Conservation (phyloP, 2,888 invertebrate genomes). For the Acrobasis repandana region DNA sequence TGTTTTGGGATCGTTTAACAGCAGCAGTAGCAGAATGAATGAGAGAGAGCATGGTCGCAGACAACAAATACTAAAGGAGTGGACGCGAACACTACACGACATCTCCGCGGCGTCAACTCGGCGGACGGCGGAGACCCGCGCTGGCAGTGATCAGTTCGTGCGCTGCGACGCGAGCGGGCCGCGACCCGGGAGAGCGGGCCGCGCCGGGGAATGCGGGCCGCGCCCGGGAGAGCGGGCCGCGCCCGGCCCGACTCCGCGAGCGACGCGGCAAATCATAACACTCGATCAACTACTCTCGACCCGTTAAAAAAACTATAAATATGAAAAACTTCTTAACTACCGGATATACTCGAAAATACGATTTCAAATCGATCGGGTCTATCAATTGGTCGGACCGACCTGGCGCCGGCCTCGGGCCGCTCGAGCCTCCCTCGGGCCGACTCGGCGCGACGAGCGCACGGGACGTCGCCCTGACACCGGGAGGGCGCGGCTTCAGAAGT, state of each 20-base stretch:
- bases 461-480: no score
- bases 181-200: no score
- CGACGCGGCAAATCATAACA: no score
- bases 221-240: no score
- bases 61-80: not conserved
- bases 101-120: not conserved
- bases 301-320: conserved; percentile 14
- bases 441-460: no score
- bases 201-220: no score
- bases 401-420: not conserved
- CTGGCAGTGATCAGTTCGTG: not conserved
- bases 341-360: not conserved
- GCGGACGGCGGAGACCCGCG: not conserved
- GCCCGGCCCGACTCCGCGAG: no score
- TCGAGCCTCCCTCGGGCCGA: no score
- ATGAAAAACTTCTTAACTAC: not conserved
- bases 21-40: not conserved
- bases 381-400: not conserved
- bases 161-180: no score
- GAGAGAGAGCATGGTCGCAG: not conserved
- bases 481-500: conserved; percentile 36
- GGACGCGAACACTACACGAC: not conserved
- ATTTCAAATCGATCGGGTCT: not conserved
- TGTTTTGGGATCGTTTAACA: not conserved
- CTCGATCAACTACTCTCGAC: not conserved